phyloP scores from a whole-genome alignment of 2,797 vertebrate genomes.

The Lacerta agilis region DNA sequence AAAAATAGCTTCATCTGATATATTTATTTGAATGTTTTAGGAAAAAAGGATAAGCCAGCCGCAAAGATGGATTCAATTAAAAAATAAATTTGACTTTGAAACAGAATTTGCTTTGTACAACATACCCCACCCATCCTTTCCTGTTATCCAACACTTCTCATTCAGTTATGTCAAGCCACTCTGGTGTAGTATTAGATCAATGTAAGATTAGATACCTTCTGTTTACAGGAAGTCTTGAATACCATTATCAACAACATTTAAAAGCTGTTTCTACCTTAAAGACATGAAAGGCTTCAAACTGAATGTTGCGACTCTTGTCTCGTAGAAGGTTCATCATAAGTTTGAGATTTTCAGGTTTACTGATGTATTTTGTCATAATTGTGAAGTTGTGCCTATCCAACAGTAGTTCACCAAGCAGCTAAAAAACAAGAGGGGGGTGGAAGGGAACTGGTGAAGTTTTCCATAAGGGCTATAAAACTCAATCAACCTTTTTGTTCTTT shows the following conservation, averaged over 20 bases:
- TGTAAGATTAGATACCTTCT: neutral
- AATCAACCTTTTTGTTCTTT: neutral
- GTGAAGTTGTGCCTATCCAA: slow-evolving; percentile 88
- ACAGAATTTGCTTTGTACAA: neutral
- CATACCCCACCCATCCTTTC: neutral
- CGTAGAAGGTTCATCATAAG: slow-evolving; percentile 89
- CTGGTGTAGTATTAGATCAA: neutral
- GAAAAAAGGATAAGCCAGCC: neutral
- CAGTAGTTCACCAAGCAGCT: slow-evolving; percentile 86
- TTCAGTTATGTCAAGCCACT: neutral
- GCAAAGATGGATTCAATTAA: neutral
- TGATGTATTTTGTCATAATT: slow-evolving; percentile 89
- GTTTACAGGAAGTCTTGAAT: neutral
- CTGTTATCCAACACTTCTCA: neutral
- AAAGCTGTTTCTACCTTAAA: slow-evolving; percentile 80
- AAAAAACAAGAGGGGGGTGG: slow-evolving; percentile 14
- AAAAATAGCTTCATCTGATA: neutral
- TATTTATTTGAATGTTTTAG: neutral
- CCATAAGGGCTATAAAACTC: neutral
- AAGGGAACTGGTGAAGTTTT: slow-evolving; percentile 12
- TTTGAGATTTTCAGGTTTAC: slow-evolving; percentile 89
- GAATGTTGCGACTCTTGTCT: slow-evolving; percentile 89
- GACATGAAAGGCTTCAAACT: slow-evolving; percentile 89
- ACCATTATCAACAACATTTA: neutral
- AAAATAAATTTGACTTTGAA: neutral